Evolutionary conservation across 1,140 invertebrate species (phyloP), one percentile per base, ranked within the genome.

Genomic region (Chironomus tepperi): DNA sequence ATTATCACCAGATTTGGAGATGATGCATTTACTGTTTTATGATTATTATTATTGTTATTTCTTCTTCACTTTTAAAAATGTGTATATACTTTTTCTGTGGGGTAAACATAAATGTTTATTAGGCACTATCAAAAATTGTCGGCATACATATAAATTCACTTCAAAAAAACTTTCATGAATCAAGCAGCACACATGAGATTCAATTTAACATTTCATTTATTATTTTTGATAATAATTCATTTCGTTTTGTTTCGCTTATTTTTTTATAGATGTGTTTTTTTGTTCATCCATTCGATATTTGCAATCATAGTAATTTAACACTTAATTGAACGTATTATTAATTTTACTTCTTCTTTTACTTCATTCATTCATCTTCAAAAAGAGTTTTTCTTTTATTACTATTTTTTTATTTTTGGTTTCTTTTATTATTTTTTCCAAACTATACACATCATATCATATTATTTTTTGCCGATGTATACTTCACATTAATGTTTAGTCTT

Each of bases 231-330:
- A 57, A 57, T 57, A 57, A 57, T 57, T 57, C 47, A 57, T 57
- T 57, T 57, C 47, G 12, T 57, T 57, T 57, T 57, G 47, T 57
- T 57, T 57, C 47, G 47, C 12, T 57, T 57, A 57, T 57, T 57
- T 57, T 57, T n/a, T 57, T 57, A 34, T 34, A 34, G 24, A 34
- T 34, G 5, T 34, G 24, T 34, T 34, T 34, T 34, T 34, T 34
- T 34, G 24, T 34, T 34, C 24, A 34, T 57, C 47, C 47, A 57
- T 57, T 57, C 47, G 47, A 57, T 57, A 57, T 57, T 57, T 57
- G 65, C 65, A 70, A 70, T 70, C 65, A 70, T 70, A 70, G 65
- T 21, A 70, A 70, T 70, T 70, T 70, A 70, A 18, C 65, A 70
- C 65, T 70, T 70, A 70, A 70, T 70, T 70, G 65, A 70, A 70